phyloP scores from a whole-genome alignment of 2,888 invertebrate genomes.

The Anoncus sp. region DNA sequence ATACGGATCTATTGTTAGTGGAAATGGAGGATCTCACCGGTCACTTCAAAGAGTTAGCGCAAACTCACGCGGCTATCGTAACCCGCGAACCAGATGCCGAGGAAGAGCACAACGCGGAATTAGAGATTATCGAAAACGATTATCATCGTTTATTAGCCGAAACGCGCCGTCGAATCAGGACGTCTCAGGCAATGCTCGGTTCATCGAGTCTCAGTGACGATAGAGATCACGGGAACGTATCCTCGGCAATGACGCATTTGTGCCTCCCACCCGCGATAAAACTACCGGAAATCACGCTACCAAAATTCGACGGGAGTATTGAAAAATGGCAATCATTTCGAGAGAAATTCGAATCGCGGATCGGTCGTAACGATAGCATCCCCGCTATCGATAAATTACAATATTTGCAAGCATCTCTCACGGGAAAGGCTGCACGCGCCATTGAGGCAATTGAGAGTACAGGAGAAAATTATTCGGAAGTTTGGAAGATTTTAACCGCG shows the following conservation, averaged over 20 bases:
- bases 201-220: not conserved
- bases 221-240: not conserved
- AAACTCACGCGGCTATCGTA: not conserved
- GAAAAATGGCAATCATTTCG: constrained; percentile 10
- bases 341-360: not conserved
- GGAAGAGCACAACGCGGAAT: not conserved
- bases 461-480: constrained; percentile 61
- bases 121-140: not conserved
- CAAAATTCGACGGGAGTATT: constrained; percentile 2
- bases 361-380: not conserved
- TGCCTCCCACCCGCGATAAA: not conserved
- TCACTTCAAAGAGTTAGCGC: not conserved
- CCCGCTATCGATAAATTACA: constrained; percentile 55
- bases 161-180: not conserved
- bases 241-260: not conserved
- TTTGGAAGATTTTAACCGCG: constrained; percentile 61
- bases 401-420: constrained; percentile 62
- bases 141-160: not conserved
- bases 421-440: constrained; percentile 62
- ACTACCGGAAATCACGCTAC: not conserved
- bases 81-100: not conserved
- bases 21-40: not conserved
- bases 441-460: constrained; percentile 60
- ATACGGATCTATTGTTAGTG: not conserved
- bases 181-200: too few species aligned